phyloP scores from a whole-genome alignment of 2,888 invertebrate genomes.

The Lapara coniferarum region DNA sequence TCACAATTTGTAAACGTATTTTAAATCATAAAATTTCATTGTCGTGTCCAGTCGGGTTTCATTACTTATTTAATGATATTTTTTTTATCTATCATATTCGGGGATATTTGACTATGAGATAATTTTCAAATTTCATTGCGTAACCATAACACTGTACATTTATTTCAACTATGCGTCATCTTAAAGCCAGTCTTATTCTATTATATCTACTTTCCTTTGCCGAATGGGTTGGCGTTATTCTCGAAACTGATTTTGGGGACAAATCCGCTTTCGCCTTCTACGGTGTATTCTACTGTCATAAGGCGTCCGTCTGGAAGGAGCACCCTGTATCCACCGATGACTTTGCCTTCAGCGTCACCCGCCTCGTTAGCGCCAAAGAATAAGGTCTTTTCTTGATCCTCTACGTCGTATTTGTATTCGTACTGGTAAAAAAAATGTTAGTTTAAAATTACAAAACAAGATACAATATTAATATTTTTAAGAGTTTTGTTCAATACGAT shows the following conservation, averaged over 20 bases:
- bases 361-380: conserved; percentile 88
- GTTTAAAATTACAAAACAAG: neutral
- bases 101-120: neutral
- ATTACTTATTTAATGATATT: neutral
- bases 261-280: conserved; percentile 88
- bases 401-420: conserved; percentile 89
- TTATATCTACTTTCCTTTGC: conserved; percentile 62
- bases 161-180: conserved; percentile 37
- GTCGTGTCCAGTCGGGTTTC: neutral
- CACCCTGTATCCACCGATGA: conserved; percentile 87
- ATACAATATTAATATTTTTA: no score
- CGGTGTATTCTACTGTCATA: conserved; percentile 89
- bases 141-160: conserved; percentile 10
- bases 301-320: conserved; percentile 87
- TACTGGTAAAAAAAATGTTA: conserved; percentile 79
- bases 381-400: conserved; percentile 86
- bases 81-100: neutral
- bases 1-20: neutral
- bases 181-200: conserved; percentile 36
- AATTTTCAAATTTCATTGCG: neutral
- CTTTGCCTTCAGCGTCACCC: conserved; percentile 86
- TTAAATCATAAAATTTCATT: neutral
- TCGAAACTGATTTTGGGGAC: conserved; percentile 87
- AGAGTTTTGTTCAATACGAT: no score
- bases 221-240: conserved; percentile 84